Conservation (phyloP, 2,113 vertebrate genomes). For the Balaeniceps rex region DNA sequence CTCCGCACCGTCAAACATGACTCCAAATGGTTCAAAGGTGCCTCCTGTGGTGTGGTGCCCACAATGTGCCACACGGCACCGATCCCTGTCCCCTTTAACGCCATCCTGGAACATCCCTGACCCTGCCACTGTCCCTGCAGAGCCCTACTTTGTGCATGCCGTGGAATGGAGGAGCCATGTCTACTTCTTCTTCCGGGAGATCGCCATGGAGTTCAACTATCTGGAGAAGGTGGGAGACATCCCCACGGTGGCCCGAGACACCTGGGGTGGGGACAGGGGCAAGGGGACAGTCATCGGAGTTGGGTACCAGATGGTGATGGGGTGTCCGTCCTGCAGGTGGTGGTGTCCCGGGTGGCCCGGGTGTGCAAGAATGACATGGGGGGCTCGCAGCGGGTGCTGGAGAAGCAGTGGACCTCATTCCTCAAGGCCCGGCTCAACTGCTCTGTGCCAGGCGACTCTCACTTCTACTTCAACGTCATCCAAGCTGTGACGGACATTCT, state of each 20-base stretch:
- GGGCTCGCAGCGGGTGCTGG: conserved; percentile 90
- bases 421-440: conserved; percentile 96
- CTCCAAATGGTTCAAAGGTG: conserved; percentile 98
- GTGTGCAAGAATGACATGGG: conserved; percentile 94
- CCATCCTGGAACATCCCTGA: not conserved
- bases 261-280: not conserved
- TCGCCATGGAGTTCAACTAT: conserved; percentile 98
- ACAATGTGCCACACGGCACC: accelerated
- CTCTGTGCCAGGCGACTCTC: conserved; percentile 91
- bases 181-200: conserved; percentile 98
- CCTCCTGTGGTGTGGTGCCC: not conserved
- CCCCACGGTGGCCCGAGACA: accelerated
- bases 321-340: conserved; percentile 71
- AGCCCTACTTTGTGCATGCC: conserved; percentile 91
- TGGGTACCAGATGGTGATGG: not conserved
- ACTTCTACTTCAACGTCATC: conserved; percentile 98
- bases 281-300: accelerated
- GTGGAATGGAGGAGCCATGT: conserved; percentile 94
- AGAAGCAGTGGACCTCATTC: conserved; percentile 98
- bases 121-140: not conserved
- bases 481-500: conserved; percentile 91
- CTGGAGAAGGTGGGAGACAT: conserved; percentile 87
- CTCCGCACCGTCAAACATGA: conserved; percentile 95
- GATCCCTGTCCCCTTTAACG: not conserved
- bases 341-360: conserved; percentile 90